Evolutionary conservation across 2,113 vertebrate genomes (phyloP).

Genomic region (Spheniscus mendiculus): DNA sequence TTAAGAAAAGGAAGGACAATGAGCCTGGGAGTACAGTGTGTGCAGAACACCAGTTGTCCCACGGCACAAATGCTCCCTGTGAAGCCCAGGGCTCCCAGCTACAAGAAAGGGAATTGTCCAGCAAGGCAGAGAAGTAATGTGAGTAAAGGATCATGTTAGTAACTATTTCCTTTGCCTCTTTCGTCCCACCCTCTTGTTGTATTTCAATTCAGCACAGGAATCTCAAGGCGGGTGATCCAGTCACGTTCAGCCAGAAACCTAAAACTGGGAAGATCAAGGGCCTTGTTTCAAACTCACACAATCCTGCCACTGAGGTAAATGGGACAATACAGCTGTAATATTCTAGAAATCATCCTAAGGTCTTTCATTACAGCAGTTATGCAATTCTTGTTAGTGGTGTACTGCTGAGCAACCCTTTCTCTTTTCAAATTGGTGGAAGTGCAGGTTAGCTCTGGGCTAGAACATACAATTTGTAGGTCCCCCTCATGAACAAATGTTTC

Average conservation of each 20-base stretch:
- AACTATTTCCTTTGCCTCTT: background rate
- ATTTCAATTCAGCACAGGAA: background rate
- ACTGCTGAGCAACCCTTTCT: background rate
- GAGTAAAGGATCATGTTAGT: background rate
- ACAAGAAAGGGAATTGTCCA: background rate
- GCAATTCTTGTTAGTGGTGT: background rate
- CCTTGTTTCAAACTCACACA: background rate
- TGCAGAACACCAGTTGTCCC: background rate
- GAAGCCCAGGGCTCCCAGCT: background rate
- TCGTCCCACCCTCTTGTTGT: background rate
- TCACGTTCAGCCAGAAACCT: background rate
- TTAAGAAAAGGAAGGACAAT: background rate
- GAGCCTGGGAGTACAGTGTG: background rate
- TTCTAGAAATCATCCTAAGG: background rate
- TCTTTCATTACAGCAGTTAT: background rate
- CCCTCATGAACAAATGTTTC: background rate
- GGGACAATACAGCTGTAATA: background rate
- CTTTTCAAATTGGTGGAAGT: background rate
- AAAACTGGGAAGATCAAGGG: background rate
- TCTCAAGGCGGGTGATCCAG: background rate
- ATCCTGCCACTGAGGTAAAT: background rate
- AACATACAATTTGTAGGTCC: background rate
- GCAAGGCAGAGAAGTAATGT: background rate
- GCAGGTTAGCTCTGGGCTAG: background rate
- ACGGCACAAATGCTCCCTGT: accelerated